These are phyloP conservation scores for Orthosia gracilis DNA, from an alignment of 2,888 invertebrate species.

Conservation along the genomic window DNA sequence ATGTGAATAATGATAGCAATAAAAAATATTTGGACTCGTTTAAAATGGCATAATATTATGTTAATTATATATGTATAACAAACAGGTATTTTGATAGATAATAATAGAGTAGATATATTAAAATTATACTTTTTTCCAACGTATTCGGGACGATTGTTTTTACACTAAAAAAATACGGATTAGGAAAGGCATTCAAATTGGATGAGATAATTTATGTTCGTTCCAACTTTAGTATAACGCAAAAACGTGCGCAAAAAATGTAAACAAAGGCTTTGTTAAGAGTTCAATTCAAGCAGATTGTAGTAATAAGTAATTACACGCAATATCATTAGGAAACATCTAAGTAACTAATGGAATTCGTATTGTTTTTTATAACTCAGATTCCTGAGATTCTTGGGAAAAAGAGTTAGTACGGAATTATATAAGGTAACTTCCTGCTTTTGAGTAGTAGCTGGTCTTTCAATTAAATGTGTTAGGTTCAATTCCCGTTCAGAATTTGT, in stretches of 20 bases:
- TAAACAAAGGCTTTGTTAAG: constrained; percentile 55
- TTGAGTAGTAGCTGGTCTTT: too few relatives aligned
- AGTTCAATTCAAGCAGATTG: constrained; percentile 14
- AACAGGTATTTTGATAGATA: not conserved
- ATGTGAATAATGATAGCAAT: not conserved
- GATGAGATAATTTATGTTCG: constrained; percentile 25
- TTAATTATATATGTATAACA: not conserved
- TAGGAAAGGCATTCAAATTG: constrained; percentile 25
- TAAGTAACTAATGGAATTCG: not conserved
- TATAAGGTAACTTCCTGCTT: too few relatives aligned
- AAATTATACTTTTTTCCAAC: not conserved
- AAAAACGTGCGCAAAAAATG: constrained; percentile 47
- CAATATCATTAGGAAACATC: constrained; percentile 17
- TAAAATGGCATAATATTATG: not conserved
- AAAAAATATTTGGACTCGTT: not conserved
- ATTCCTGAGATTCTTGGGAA: not conserved
- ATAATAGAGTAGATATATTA: not conserved
- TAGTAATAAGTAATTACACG: constrained; percentile 30
- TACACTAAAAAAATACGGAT: not conserved
- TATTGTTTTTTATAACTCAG: not conserved
- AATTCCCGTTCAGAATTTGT: not conserved
- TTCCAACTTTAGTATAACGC: constrained; percentile 1
- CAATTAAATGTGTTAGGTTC: not conserved
- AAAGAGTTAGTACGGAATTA: not conserved
- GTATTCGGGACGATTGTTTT: not conserved